Evolutionary conservation across 2,797 vertebrate genomes (phyloP).

Genomic region (Stomatorhinus walkeri): DNA sequence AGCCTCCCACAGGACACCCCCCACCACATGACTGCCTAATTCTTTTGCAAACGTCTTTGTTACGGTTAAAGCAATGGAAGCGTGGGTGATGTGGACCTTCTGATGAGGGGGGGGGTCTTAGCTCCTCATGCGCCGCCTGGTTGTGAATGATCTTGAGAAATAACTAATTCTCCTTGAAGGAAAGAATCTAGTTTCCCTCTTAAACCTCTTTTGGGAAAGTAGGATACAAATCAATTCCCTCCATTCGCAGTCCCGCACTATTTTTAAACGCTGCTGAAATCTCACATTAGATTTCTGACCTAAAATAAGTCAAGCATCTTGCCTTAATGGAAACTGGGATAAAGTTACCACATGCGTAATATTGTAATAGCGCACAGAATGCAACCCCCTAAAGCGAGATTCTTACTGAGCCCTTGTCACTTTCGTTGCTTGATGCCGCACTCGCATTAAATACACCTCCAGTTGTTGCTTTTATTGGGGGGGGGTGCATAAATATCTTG

Average conservation of each 20-base stretch:
- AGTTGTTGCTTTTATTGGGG: background rate
- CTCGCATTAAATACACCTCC: background rate
- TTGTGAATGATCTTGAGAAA: slow-evolving; percentile 39
- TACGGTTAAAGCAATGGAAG: background rate
- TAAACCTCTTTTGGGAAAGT: slow-evolving; percentile 38
- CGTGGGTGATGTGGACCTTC: background rate
- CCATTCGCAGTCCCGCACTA: slow-evolving; percentile 15
- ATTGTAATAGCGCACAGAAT: background rate
- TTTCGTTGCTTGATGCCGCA: background rate
- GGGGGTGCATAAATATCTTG: background rate
- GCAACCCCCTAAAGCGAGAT: background rate
- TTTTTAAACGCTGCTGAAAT: slow-evolving; percentile 30
- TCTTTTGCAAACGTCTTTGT: background rate
- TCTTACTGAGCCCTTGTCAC: background rate
- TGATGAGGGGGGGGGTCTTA: background rate
- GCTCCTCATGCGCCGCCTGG: slow-evolving; percentile 19
- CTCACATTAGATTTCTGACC: slow-evolving; percentile 34
- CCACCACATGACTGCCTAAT: background rate
- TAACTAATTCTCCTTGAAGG: slow-evolving; percentile 29
- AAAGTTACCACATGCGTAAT: background rate
- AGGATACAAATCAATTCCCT: slow-evolving; percentile 34
- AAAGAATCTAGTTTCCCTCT: slow-evolving; percentile 32
- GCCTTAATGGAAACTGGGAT: slow-evolving; percentile 17
- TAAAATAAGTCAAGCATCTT: slow-evolving; percentile 26
- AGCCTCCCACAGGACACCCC: background rate